Conservation (phyloP, 2,113 vertebrate species). For the Microcebus murinus region DNA sequence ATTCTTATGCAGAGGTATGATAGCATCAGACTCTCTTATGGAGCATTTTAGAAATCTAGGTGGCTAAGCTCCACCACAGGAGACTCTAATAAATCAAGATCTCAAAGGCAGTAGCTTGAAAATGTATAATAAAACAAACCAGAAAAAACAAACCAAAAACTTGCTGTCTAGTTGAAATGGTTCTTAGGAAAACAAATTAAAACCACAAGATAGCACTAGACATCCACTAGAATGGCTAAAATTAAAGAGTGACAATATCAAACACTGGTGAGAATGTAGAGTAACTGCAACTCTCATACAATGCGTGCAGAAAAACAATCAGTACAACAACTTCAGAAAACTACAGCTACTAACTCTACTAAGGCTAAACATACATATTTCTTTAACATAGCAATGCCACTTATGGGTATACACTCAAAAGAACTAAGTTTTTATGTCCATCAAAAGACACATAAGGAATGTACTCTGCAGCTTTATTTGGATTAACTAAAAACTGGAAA, state of each 20-base stretch:
- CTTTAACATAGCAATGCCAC: too few relatives aligned
- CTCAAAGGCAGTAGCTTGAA: not conserved
- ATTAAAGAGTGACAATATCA: too few relatives aligned
- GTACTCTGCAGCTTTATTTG: not conserved
- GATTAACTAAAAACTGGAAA: not conserved
- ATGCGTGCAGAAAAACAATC: too few relatives aligned
- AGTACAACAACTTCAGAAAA: too few relatives aligned
- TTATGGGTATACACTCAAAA: not conserved
- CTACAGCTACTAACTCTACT: too few relatives aligned
- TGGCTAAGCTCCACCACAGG: not conserved
- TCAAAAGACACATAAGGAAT: not conserved
- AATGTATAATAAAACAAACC: constrained; percentile 8
- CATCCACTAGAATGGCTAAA: not conserved
- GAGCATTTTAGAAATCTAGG: not conserved
- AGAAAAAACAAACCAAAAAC: not conserved
- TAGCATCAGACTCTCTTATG: not conserved
- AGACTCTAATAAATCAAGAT: not conserved
- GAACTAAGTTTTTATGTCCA: not conserved
- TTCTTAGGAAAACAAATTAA: constrained; percentile 21
- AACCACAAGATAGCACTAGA: not conserved
- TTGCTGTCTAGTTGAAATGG: not conserved
- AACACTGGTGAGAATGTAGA: too few relatives aligned
- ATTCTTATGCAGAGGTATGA: not conserved
- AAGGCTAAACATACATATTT: too few relatives aligned
- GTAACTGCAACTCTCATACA: too few relatives aligned